Percentiles rank a stretch among this genome's conserved stretches.
phyloP scores from a whole-genome alignment of 1,140 invertebrate genomes.

The Achatina immaculata region DNA sequence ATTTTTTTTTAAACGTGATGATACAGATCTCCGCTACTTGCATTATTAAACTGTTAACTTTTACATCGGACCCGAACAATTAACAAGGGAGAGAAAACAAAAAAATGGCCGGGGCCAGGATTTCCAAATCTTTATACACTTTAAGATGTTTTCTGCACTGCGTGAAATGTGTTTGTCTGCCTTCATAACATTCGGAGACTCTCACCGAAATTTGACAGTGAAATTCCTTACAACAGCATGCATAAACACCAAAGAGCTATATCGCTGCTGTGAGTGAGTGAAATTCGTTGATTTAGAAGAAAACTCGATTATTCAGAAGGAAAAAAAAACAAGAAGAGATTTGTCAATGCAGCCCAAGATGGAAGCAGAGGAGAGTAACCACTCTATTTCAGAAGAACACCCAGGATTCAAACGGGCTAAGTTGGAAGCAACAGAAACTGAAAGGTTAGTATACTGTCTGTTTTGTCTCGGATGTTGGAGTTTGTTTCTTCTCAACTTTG shows the following conservation, averaged over 20 bases:
- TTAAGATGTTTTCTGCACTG: slow-evolving; percentile 27
- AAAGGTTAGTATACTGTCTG: slow-evolving; percentile 11
- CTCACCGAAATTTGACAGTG: no score
- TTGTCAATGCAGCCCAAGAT: background rate
- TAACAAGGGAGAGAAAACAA: no score
- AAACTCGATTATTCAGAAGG: background rate
- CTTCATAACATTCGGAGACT: no score
- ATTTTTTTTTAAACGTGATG: no score
- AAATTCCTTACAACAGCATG: no score
- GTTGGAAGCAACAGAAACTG: slow-evolving; percentile 9
- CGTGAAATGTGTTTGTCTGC: slow-evolving; percentile 24
- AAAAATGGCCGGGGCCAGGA: background rate
- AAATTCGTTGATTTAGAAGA: background rate
- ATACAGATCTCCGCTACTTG: no score
- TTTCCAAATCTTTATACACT: slow-evolving; percentile 22
- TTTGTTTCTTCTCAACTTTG: no score
- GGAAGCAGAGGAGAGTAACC: slow-evolving; percentile 19
- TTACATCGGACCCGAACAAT: no score
- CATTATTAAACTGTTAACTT: no score
- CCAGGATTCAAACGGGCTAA: slow-evolving; percentile 11
- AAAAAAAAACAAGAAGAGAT: background rate
- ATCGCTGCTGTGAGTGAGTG: no score
- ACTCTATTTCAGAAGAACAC: background rate
- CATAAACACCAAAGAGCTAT: no score
- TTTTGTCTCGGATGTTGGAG: no score